Evolutionary conservation across 2,888 invertebrate species (phyloP).

Genomic region (Agrochola macilenta): DNA sequence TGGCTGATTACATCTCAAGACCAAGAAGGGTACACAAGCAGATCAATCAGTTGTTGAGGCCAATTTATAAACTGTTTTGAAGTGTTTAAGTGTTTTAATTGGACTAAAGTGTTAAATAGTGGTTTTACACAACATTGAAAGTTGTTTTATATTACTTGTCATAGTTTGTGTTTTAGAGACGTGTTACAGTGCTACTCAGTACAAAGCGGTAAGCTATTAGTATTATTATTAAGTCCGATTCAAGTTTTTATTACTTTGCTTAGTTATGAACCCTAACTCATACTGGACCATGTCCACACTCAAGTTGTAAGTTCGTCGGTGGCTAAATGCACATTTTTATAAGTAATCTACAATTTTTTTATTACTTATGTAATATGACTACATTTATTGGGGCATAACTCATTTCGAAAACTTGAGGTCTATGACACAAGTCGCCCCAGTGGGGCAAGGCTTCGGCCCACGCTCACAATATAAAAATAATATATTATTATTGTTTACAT

Average conservation of each 20-base stretch:
- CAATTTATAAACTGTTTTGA: slow-evolving; percentile 82
- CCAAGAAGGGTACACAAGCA: slow-evolving; percentile 82
- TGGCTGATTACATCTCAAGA: slow-evolving; percentile 85
- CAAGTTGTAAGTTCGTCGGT: slow-evolving; percentile 6
- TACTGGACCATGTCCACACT: not conserved
- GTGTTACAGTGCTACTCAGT: slow-evolving; percentile 21
- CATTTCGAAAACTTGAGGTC: slow-evolving; percentile 27
- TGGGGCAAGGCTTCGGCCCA: slow-evolving; percentile 53
- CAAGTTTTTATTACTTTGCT: not conserved
- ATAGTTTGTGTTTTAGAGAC: not conserved
- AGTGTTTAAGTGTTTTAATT: slow-evolving; percentile 26
- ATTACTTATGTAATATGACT: not conserved
- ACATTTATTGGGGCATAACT: not conserved
- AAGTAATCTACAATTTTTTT: not conserved
- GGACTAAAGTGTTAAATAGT: slow-evolving; percentile 21
- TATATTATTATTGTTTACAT: slow-evolving; percentile 20
- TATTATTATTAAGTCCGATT: not conserved
- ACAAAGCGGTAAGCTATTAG: slow-evolving; percentile 13
- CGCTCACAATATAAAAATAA: slow-evolving; percentile 20
- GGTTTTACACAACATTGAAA: slow-evolving; percentile 6
- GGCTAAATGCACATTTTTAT: not conserved
- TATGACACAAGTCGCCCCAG: slow-evolving; percentile 15
- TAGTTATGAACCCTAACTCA: not conserved
- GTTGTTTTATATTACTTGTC: slow-evolving; percentile 9
- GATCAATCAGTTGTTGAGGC: slow-evolving; percentile 82